Base-by-base conservation (phyloP, 1,140 invertebrate genomes). In the Sarcophaga peregrina region DNA sequence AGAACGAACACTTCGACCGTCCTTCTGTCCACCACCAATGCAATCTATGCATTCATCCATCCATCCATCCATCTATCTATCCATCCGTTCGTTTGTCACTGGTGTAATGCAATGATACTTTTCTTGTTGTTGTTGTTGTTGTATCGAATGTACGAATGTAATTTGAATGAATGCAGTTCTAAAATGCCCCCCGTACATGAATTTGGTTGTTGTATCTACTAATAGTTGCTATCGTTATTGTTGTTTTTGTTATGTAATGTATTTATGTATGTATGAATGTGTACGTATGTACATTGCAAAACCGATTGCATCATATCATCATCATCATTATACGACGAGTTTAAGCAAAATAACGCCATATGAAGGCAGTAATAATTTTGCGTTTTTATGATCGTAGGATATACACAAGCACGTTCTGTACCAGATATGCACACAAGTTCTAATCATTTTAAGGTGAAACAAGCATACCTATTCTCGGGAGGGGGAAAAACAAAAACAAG, bases 311-410 rank as follows among this genome's bases (percentile, higher is more conserved):
- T 25, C n/a, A 68, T n/a, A 37, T 37, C 25, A 37, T 37, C 25
- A 37, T 37, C 25, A 58, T 58, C 54, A 58, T 58, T 68, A 68
- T 68, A 25, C 62, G 17, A 68, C 54, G 54, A 58, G 11, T n/a
- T 7, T 58, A n/a, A 68, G 20, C 62, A 7, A 68, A 68, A 68
- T 58, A 58, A n/a, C 54, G 54, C 54, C n/a, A 58, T 37, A 37
- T 37, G 25, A n/a, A 58, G n/a, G n/a, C 54, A 58, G n/a, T 58
- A n/a, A 58, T 68, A 68, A 68, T 68, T 68, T 68, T 68, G n/a
- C n/a, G 62, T 25, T 25, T 68, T 68, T 68, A 20, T 68, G 62
- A 68, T 20, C 17, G 17, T 68, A n/a, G 62, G 0, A 68, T 20
- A 68, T 4, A 37, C 25, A 37, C n/a, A 20, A 68, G n/a, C 62